Conservation (phyloP, 2,797 vertebrate genomes). For the Picus viridis region DNA sequence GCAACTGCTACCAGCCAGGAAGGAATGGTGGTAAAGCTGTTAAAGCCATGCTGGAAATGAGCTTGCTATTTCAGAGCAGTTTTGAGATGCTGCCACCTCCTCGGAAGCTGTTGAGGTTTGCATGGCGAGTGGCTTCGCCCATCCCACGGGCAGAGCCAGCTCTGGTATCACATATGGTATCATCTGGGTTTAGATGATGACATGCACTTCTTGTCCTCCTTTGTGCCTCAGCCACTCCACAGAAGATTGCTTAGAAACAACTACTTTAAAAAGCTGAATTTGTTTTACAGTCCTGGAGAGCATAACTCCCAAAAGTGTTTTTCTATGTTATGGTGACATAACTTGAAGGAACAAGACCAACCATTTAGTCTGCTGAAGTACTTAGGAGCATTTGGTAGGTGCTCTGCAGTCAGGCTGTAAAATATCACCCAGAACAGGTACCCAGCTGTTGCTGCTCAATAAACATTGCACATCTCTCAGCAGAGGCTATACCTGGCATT, state of each 20-base stretch:
- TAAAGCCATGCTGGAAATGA: background rate
- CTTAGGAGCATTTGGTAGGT: background rate
- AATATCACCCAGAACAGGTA: background rate
- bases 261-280: background rate
- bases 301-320: background rate
- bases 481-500: background rate
- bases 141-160: background rate
- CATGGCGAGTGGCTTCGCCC: background rate
- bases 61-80: background rate
- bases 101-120: background rate
- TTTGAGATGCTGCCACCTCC: slow-evolving; percentile 1
- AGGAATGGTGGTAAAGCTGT: background rate
- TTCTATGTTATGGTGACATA: background rate
- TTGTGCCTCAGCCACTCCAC: background rate
- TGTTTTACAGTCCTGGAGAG: background rate
- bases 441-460: background rate
- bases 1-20: background rate
- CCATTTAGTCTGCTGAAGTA: background rate
- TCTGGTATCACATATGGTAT: background rate
- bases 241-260: background rate
- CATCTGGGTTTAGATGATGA: background rate
- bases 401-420: background rate
- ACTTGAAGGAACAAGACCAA: background rate
- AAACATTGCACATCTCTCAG: background rate
- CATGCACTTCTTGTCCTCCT: background rate